Percentiles rank a stretch among this genome's conserved stretches.
These are phyloP conservation scores for Vidua chalybeata DNA, from an alignment of 2,113 vertebrate species.

Conservation along the genomic window DNA sequence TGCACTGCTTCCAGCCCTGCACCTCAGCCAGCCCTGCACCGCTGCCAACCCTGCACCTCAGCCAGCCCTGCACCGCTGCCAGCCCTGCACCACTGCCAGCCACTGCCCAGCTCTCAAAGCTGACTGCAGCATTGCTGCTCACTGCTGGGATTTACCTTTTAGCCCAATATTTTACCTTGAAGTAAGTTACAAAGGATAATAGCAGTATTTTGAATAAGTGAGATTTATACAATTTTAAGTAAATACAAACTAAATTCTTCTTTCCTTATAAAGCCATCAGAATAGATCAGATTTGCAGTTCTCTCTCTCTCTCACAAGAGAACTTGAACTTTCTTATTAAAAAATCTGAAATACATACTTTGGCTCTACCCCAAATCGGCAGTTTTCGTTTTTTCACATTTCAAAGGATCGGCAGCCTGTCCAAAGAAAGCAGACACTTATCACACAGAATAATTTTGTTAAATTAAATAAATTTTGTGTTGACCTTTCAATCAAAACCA, in stretches of 20 bases:
- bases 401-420: neutral
- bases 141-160: neutral
- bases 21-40: neutral
- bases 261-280: neutral
- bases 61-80: neutral
- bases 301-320: neutral
- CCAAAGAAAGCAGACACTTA: neutral
- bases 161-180: neutral
- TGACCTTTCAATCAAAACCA: neutral
- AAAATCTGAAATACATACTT: neutral
- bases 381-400: neutral
- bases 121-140: neutral
- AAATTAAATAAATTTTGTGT: neutral
- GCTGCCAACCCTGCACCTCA: rapidly evolving
- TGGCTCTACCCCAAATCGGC: neutral
- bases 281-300: neutral
- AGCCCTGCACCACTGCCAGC: neutral
- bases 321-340: neutral
- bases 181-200: neutral
- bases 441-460: neutral
- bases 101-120: neutral
- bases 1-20: neutral
- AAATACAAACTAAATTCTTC: neutral
- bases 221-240: neutral
- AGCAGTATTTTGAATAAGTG: neutral